Evolutionary conservation across 2,797 vertebrate species (phyloP), one percentile per base, ranked within the genome.

Genomic region (Macropus fuliginosus): DNA sequence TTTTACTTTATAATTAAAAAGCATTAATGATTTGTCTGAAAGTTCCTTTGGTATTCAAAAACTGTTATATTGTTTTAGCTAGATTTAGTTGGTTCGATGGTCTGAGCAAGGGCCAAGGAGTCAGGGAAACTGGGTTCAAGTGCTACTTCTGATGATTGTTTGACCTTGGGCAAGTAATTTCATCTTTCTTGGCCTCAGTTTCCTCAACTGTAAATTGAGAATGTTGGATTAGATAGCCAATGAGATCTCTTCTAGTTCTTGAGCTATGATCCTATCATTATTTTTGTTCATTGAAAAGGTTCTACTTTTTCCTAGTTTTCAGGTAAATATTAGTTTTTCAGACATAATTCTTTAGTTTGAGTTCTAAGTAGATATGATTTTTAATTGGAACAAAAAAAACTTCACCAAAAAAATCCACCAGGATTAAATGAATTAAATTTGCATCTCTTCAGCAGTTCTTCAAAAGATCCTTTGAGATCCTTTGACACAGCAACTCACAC

Each of bases 391-490:
- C 40, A 81, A 81, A 81, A 13, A 87, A 24, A 87, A 6, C 24
- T 9, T 87, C 74, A 46, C 40, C 8, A 52, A 94, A 46, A 91
- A 91, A 91, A 55, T 28, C 18, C 18, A 57, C 56, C 66, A 55
- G 92, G 27, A 94, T 94, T 94, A 59, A 31, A 54, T 59, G 52
- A 52, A 27, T 40, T 92, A 52, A 52, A 55, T 95, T 95, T 21
- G 81, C 4, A 74, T 66, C 14, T 91, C 55, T 91, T 11, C 90
- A 66, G 52, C 93, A 91, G 18, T 92, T 95, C 91, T 59, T 92
- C 21, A 74, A 89, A 91, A 87, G 31, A 5, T 91, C 16, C 62
- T 95, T 87, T 87, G 24, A 87, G 31, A 5, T 91, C 16, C 62
- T 95, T 87, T 87, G 24, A 12, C 8, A 28, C 40, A 50, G 9